Evolutionary conservation across 2,113 vertebrate genomes (phyloP).

Genomic region (Bos javanicus): DNA sequence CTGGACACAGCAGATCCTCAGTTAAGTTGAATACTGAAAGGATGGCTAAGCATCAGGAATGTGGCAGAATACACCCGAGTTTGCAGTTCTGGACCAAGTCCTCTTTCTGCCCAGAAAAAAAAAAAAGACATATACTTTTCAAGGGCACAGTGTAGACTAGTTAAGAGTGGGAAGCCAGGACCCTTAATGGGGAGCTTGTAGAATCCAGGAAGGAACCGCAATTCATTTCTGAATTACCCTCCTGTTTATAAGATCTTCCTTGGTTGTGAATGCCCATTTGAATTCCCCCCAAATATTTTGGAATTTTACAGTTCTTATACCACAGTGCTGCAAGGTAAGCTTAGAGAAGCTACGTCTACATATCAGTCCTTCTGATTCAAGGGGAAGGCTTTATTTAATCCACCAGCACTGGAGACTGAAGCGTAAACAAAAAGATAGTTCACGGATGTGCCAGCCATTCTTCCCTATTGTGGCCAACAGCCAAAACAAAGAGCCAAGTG

Average conservation of each 20-base stretch:
- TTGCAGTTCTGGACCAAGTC: background rate
- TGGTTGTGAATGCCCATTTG: background rate
- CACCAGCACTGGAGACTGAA: background rate
- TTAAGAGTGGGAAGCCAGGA: background rate
- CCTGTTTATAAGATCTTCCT: background rate
- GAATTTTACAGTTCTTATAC: background rate
- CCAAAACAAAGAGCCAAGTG: background rate
- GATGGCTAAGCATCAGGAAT: background rate
- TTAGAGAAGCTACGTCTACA: background rate
- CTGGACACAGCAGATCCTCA: background rate
- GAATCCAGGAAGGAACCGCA: background rate
- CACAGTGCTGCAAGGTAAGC: background rate
- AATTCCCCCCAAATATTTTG: background rate
- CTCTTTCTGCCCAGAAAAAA: background rate
- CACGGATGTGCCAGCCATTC: background rate
- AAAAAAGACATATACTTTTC: background rate
- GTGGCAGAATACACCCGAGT: background rate
- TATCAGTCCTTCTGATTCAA: background rate
- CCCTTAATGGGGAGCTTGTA: background rate
- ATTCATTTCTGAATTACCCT: background rate
- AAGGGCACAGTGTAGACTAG: background rate
- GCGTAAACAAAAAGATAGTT: background rate
- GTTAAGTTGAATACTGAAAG: background rate
- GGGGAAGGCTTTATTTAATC: background rate
- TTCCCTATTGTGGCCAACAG: background rate